phyloP scores from a whole-genome alignment of 2,797 vertebrate species.

The Aselliscus stoliczkanus region DNA sequence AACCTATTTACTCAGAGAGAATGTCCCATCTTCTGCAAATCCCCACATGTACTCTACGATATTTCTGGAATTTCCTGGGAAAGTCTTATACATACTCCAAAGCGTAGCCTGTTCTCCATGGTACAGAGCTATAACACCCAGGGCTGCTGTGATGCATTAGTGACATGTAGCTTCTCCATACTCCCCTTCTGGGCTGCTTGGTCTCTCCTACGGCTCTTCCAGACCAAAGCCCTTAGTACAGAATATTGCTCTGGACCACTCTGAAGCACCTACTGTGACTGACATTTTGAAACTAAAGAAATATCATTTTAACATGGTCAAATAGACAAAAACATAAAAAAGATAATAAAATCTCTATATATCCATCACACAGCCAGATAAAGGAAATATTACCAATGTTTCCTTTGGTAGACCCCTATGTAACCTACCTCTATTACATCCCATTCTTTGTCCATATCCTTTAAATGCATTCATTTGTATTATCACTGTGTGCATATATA shows the following conservation, averaged over 20 bases:
- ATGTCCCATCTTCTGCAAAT: background rate
- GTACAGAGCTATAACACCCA: background rate
- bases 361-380: background rate
- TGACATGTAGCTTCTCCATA: background rate
- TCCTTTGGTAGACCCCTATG: background rate
- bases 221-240: background rate
- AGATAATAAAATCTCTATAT: background rate
- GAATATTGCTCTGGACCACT: background rate
- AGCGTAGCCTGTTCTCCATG: background rate
- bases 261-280: background rate
- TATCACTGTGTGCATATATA: background rate
- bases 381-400: background rate
- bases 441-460: background rate
- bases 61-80: background rate
- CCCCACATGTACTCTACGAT: background rate
- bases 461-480: background rate
- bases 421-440: background rate
- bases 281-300: background rate
- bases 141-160: background rate
- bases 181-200: fast-evolving
- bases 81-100: background rate
- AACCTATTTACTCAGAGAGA: background rate
- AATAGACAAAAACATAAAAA: background rate
- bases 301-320: background rate
- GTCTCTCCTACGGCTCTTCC: background rate